These are phyloP conservation scores for Telmatherina bonti DNA, from an alignment of 2,797 vertebrate species.

Conservation along the genomic window DNA sequence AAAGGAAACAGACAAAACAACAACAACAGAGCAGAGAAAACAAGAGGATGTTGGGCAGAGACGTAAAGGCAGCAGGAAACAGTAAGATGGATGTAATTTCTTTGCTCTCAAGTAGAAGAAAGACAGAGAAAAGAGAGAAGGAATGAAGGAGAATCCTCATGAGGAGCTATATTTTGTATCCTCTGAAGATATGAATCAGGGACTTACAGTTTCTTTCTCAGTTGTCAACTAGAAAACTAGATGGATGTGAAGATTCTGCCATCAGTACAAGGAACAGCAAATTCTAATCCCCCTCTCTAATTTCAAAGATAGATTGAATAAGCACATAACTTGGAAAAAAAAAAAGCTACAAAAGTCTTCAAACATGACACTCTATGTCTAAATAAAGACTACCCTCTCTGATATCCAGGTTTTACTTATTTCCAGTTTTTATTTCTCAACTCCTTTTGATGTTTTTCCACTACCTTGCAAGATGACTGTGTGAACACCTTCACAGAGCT, in stretches of 20 bases:
- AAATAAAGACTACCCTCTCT: not conserved
- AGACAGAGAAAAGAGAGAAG: conserved; percentile 1
- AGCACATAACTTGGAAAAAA: not conserved
- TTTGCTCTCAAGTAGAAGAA: conserved; percentile 23
- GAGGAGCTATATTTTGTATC: conserved; percentile 12
- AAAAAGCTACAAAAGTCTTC: conserved; percentile 20
- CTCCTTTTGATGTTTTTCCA: not conserved
- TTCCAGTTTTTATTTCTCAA: not conserved
- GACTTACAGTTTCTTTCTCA: conserved; percentile 17
- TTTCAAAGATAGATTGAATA: conserved; percentile 10
- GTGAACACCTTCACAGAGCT: conserved; percentile 11
- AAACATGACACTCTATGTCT: not conserved
- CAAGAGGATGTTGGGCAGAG: conserved; percentile 48
- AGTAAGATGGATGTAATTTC: conserved; percentile 34
- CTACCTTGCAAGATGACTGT: not conserved
- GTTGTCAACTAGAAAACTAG: conserved; percentile 16
- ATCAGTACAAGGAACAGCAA: conserved; percentile 5
- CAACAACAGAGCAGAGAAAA: conserved; percentile 51
- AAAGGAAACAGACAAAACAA: conserved; percentile 52
- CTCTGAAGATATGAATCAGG: conserved; percentile 44
- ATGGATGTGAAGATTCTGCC: conserved; percentile 6
- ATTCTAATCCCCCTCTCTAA: conserved; percentile 9
- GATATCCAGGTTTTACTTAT: too few species aligned
- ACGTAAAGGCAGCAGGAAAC: conserved; percentile 45
- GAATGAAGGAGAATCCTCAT: conserved; percentile 18